A percentile compares a stretch with the other conserved stretches of the same genome.
Evolutionary conservation across 2,888 invertebrate genomes (phyloP).

Genomic region (Zootermopsis nevadensis): DNA sequence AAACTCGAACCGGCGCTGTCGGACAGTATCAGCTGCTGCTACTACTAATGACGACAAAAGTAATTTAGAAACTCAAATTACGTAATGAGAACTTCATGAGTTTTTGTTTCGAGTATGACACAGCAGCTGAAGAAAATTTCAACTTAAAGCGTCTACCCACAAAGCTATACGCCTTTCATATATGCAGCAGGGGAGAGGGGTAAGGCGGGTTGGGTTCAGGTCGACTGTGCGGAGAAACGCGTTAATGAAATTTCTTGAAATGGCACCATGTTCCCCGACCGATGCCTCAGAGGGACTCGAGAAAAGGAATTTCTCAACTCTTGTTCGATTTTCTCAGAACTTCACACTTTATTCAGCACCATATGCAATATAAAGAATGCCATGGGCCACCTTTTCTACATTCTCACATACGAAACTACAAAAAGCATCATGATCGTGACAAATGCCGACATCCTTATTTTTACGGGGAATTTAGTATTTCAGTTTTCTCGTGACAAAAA

Average conservation of each 20-base stretch:
- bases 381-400: too few relatives aligned
- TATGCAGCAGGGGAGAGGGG: not conserved
- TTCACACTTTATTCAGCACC: not conserved
- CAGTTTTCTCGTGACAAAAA: too few relatives aligned
- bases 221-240: constrained; percentile 25
- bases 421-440: too few relatives aligned
- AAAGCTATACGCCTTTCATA: not conserved
- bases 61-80: too few relatives aligned
- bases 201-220: not conserved
- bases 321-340: not conserved
- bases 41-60: too few relatives aligned
- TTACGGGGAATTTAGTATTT: too few relatives aligned
- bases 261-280: constrained; percentile 9
- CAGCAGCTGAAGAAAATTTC: not conserved
- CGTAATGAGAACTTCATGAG: not conserved
- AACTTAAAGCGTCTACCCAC: not conserved
- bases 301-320: constrained; percentile 16
- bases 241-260: constrained; percentile 50
- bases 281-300: not conserved
- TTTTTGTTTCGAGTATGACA: not conserved
- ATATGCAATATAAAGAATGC: too few relatives aligned
- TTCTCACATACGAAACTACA: too few relatives aligned
- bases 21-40: too few relatives aligned
- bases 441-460: too few relatives aligned
- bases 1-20: too few relatives aligned